Evolutionary conservation across 2,888 invertebrate genomes (phyloP), one percentile per base, ranked within the genome.

Genomic region (Seira ritae): DNA sequence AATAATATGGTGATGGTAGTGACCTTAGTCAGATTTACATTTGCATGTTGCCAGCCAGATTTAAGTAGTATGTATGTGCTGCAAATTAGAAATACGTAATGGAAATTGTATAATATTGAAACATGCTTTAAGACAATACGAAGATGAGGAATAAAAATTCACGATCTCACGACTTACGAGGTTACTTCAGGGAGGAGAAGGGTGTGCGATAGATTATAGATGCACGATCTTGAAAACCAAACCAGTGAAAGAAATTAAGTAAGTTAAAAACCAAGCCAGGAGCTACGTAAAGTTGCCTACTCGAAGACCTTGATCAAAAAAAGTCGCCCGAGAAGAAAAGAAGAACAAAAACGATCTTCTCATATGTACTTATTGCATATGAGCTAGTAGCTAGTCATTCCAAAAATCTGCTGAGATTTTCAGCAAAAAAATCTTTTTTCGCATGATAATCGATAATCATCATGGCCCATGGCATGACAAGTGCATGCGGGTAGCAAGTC

Each of bases 221-320:
- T 68, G 75, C 50, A 68, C 15, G 22, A 55, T 8, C 17, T 3
- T 31, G 31, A 67, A 20, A 23, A 68, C 37, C 60, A 20, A 23
- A 68, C 37, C 60, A 77, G 80, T 50, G 80, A 80, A 80, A 80
- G 73, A 73, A 71, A 22, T 65, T n/a, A n/a, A n/a, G n/a, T n/a
- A n/a, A n/a, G n/a, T n/a, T n/a, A n/a, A n/a, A n/a, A n/a, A 8
- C 8, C 31, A 31, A 8, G 31, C 8, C 31, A 4, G 2, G 31
- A 31, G 31, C 31, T 31, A 31, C 31, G 2, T 31, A 31, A 4
- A 31, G 3, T 31, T 31, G 31, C 55, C 17, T 80, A 68, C 73
- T 70, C 69, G 80, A 80, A 80, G 80, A 80, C 80, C 80, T 80
- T 80, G 80, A 75, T 80, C 24, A 67, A 31, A 31, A 31, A 67